Conservation (phyloP, 2,888 invertebrate species). For the Dichetophora obliterata region DNA sequence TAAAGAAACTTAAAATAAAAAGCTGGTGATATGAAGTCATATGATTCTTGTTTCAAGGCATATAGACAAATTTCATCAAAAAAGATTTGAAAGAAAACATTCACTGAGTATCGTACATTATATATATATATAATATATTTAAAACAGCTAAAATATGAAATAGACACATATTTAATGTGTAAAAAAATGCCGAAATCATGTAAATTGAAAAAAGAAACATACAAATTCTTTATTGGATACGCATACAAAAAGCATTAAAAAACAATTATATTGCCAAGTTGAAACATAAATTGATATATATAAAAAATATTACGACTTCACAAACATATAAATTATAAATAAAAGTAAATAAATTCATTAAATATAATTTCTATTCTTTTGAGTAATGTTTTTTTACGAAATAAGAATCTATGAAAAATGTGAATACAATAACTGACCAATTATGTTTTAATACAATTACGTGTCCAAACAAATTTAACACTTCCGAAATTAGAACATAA, state of each 20-base stretch:
- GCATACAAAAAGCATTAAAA: slow-evolving; percentile 26
- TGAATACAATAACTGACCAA: no score
- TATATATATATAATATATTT: slow-evolving; percentile 10
- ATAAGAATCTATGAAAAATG: no score
- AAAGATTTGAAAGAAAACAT: background rate
- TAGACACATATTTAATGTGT: slow-evolving; percentile 31
- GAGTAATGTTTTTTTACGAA: no score
- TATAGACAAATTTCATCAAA: slow-evolving; percentile 10
- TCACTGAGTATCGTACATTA: slow-evolving; percentile 28
- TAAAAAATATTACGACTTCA: slow-evolving; percentile 20
- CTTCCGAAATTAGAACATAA: no score
- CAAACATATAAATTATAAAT: slow-evolving; percentile 28
- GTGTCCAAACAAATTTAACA: no score
- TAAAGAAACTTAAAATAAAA: slow-evolving; percentile 17
- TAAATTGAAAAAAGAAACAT: slow-evolving; percentile 27
- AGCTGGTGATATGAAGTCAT: slow-evolving; percentile 34
- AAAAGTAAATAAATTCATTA: slow-evolving; percentile 13
- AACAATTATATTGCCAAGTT: slow-evolving; percentile 36
- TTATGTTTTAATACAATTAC: no score
- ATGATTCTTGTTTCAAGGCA: slow-evolving; percentile 27
- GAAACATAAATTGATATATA: slow-evolving; percentile 35
- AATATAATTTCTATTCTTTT: background rate
- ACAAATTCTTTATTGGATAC: slow-evolving; percentile 35
- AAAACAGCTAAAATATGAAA: slow-evolving; percentile 31
- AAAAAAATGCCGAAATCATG: slow-evolving; percentile 30